Evolutionary conservation across 2,113 vertebrate species (phyloP), one percentile per base, ranked within the genome.

Genomic region (Zapornia atra): DNA sequence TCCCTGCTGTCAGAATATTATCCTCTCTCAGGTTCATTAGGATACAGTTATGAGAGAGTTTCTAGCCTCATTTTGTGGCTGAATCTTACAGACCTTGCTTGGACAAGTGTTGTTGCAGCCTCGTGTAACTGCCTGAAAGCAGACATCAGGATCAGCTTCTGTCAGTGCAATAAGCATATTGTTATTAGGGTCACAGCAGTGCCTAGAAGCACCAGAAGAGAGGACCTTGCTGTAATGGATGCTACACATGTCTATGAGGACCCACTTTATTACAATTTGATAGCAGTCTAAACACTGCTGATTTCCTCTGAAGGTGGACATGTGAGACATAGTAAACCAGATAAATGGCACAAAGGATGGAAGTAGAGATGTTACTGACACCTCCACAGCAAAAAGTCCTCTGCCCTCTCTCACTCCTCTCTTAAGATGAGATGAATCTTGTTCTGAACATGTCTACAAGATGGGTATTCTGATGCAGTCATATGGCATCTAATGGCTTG

Each of bases 371-470:
- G 6, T 33, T 70, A 28, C 29, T 54, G 25, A 51, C 7, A 25
- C 2, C 8, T 77, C 34, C 38, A 33, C 2, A 12, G 18, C 4
- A 10, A 3, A 90, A 42, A 63, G n/a, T 12, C 13, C 16, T 28
- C 25, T 44, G 4, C 2, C 19, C 4, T 76, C 38, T 79, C 19
- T 64, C 15, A 12, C 1, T 50, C 9, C 6, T 15, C 1, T 50
- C 9, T 6, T 15, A 10, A 29, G 8, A 53, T 10, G 4, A 63
- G 75, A 46, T 1, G 0, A 44, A 60, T 38, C 5, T 61, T 6
- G 1, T 57, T 4, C 13, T 78, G 26, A 65, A 50, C 3, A 10
- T 12, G 5, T 2, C 2, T 5, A 34, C 0, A 3, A 29, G 29
- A 65, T 60, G 3, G 24, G 10, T 2, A 31, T 26, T 38, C 10